Percentiles rank a stretch among this genome's conserved stretches.
These are phyloP conservation scores for Chlorodrepanis virens DNA, from an alignment of 2,113 vertebrate species.

Conservation along the genomic window DNA sequence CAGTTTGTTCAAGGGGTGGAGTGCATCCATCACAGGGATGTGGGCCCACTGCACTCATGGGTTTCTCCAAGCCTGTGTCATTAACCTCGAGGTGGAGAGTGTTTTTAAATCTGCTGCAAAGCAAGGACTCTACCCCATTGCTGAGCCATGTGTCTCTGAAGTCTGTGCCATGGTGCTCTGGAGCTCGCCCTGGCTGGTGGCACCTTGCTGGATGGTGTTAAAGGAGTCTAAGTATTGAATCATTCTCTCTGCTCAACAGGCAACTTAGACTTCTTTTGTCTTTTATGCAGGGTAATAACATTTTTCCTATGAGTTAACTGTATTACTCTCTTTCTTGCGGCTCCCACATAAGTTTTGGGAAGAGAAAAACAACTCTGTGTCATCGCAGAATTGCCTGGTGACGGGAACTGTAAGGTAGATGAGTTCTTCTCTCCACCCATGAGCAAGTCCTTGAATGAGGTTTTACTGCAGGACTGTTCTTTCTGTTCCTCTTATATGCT, in stretches of 20 bases:
- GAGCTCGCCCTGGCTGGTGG: not conserved
- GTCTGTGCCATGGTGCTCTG: not conserved
- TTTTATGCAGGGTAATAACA: not conserved
- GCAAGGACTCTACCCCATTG: not conserved
- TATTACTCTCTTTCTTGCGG: not conserved
- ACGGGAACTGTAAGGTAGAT: conserved; percentile 42
- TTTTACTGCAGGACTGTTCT: conserved; percentile 30
- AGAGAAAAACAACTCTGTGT: conserved; percentile 18
- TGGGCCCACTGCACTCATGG: not conserved
- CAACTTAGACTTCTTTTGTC: not conserved
- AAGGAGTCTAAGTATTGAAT: not conserved
- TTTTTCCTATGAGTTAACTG: conserved; percentile 4
- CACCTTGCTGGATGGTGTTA: not conserved
- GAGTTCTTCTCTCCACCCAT: conserved; percentile 51
- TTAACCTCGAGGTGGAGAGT: not conserved
- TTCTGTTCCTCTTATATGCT: not conserved
- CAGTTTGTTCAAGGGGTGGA: not conserved
- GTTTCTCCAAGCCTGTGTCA: not conserved
- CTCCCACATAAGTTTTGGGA: conserved; percentile 10
- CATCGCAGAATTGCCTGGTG: conserved; percentile 11
- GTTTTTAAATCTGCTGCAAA: not conserved
- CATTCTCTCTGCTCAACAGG: not conserved
- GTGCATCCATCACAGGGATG: not conserved
- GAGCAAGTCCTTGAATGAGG: conserved; percentile 43
- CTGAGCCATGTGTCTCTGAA: not conserved